These are phyloP conservation scores for Drosophila kepulauana DNA, from an alignment of 1,140 invertebrate genomes.

Conservation along the genomic window DNA sequence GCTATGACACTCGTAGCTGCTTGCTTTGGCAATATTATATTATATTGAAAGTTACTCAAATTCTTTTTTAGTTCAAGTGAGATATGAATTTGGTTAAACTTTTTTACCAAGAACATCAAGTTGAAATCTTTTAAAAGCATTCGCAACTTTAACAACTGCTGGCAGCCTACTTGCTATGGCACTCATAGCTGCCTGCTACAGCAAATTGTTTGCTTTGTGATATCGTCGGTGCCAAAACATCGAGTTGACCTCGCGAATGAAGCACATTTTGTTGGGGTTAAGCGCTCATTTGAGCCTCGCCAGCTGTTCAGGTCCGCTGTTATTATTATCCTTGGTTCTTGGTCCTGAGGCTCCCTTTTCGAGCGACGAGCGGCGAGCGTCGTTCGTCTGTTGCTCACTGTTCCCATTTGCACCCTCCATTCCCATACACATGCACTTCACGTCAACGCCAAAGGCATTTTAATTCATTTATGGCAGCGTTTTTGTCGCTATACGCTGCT, in stretches of 20 bases:
- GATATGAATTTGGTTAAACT: too few species aligned
- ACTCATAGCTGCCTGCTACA: too few species aligned
- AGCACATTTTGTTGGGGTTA: conserved; percentile 22
- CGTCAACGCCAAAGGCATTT: conserved; percentile 70
- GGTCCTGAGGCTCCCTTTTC: conserved; percentile 9
- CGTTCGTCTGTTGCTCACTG: conserved; percentile 9
- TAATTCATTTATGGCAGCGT: conserved; percentile 67
- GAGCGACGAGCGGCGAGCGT: neutral
- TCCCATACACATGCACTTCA: conserved; percentile 11
- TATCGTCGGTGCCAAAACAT: neutral
- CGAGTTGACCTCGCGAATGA: conserved; percentile 8
- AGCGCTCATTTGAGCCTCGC: conserved; percentile 14
- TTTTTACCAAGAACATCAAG: too few species aligned
- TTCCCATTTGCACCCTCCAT: neutral
- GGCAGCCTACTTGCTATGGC: too few species aligned
- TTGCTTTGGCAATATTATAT: too few species aligned
- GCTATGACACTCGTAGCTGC: too few species aligned
- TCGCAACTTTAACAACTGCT: too few species aligned
- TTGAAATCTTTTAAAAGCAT: too few species aligned
- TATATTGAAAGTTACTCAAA: too few species aligned
- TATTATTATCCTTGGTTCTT: conserved; percentile 20
- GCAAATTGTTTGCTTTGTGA: neutral
- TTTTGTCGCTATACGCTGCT: conserved; percentile 1
- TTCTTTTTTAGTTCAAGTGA: too few species aligned
- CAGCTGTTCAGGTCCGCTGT: conserved; percentile 13